Evolutionary conservation across 2,888 invertebrate species (phyloP), one percentile per base, ranked within the genome.

Genomic region (Oscheius onirici): DNA sequence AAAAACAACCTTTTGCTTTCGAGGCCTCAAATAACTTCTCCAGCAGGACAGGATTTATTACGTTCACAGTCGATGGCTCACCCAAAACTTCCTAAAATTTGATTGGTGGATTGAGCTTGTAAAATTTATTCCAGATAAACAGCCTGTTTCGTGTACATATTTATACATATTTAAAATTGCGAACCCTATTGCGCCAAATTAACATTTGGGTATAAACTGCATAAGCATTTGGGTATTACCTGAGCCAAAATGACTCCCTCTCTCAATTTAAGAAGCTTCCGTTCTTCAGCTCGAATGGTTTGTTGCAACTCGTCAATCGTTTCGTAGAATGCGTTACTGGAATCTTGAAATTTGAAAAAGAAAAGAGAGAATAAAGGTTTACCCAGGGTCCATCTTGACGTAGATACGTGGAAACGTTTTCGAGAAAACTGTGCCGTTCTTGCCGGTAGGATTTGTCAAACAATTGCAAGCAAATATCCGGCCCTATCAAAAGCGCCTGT

Each of bases 391-490:
- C 60, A 44, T 60, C 26, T 24, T 43, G 41, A 15, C n/a, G 43
- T 17, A 41, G 22, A 43, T 22, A 22, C 11, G 49, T 26, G 22
- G 58, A 58, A 58, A 58, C 46, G 46, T 24, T 15, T 63, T 63
- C 40, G 49, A 34, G 63, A 24, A 63, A 60, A 28, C 63, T 63
- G 49, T 63, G 63, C 24, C n/a, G n/a, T n/a, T n/a, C n/a, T 63
- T 49, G 46, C n/a, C 63, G 63, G 63, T 63, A 63, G 46, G 66
- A 66, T 43, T 41, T 66, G 66, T 54, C 66, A 66, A 51, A 66
- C 66, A 66, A 49, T 49, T 51, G 63, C 63, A 49, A 15, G 66
- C 66, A 66, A 66, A 66, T 66, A 66, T 54, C 51, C 66, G 54
- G 52, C n/a, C 52, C 34, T 40, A 66, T 66, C 52, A 61, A 66